Base-by-base conservation (phyloP, 2,797 vertebrate genomes). In the Peromyscus melanophrys region DNA sequence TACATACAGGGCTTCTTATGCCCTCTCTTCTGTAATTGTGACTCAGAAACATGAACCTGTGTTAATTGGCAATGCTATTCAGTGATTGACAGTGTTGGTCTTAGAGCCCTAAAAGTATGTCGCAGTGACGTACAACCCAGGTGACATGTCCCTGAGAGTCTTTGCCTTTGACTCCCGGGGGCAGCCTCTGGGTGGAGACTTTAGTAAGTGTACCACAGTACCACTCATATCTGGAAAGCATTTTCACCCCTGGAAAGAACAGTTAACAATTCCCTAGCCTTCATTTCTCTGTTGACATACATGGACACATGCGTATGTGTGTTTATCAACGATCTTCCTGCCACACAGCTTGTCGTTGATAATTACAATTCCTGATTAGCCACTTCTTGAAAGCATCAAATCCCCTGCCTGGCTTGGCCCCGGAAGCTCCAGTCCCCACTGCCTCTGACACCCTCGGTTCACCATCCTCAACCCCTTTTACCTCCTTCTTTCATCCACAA, bases 401-500 rank as follows among this genome's bases (percentile, higher is more conserved):
- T 89, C 89, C 96, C 97, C 92, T 98, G 97, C 86, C 98, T 92
- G 94, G 86, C 96, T 98, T 97, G 94, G 92, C 97, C 97, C 98
- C 98, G 98, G 98, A 98, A 98, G 97, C 97, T 98, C 43, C 94
- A 84, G 98, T 98, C 96, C 95, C 97, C 94, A 97, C 96, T 97
- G 97, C 97, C 98, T 98, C 94, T 98, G 97, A 97, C 97, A 98
- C 98, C 98, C 98, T 98, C 97, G 86, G 98, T 98, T 98, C 98
- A 98, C 98, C 93, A 85, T 97, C 97, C 98, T 98, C 99, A 98
- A 98, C 98, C 98, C 98, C 98, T 98, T 98, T 99, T 98, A 98
- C 99, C 98, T 98, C 98, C 98, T 98, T 97, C 98, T 98, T 98
- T 99, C 99, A 99, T 99, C 98, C 98, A 98, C 98, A 98, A 98